Evolutionary conservation across 2,888 invertebrate genomes (phyloP).

Genomic region (Spatulosminthurus flaviceps): DNA sequence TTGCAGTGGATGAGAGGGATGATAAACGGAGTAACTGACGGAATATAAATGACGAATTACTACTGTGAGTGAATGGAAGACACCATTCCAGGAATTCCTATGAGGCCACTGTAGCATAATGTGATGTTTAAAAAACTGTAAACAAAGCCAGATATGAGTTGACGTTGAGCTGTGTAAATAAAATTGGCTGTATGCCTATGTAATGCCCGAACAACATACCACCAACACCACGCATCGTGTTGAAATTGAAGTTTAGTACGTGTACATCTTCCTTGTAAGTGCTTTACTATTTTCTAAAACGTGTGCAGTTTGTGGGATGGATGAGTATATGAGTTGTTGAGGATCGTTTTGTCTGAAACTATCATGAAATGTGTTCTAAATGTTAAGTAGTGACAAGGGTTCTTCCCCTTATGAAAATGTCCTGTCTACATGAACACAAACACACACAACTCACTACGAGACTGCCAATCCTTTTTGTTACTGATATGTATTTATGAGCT

Average conservation of each 20-base stretch:
- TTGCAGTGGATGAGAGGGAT: neutral
- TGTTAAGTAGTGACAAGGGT: constrained; percentile 5
- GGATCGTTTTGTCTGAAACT: constrained; percentile 1
- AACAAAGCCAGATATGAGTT: neutral
- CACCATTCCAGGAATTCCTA: neutral
- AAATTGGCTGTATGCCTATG: too few species aligned
- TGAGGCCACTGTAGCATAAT: neutral
- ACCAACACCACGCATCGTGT: too few species aligned
- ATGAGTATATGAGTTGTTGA: constrained; percentile 1
- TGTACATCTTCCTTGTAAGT: too few species aligned
- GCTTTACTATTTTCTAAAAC: neutral
- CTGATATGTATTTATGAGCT: neutral
- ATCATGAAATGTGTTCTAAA: constrained; percentile 18
- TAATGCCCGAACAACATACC: too few species aligned
- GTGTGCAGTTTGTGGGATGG: constrained; percentile 10
- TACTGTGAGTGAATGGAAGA: neutral
- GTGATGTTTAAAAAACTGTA: neutral
- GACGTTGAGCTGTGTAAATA: too few species aligned
- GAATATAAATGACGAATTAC: constrained; percentile 18
- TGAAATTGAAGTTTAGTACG: too few species aligned
- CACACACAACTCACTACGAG: too few species aligned
- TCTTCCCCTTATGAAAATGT: neutral
- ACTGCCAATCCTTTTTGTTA: too few species aligned
- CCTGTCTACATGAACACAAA: too few species aligned
- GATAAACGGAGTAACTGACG: neutral